Evolutionary conservation across 2,113 vertebrate species (phyloP), one percentile per base, ranked within the genome.

Genomic region (Cyphomyrus plagiostoma): DNA sequence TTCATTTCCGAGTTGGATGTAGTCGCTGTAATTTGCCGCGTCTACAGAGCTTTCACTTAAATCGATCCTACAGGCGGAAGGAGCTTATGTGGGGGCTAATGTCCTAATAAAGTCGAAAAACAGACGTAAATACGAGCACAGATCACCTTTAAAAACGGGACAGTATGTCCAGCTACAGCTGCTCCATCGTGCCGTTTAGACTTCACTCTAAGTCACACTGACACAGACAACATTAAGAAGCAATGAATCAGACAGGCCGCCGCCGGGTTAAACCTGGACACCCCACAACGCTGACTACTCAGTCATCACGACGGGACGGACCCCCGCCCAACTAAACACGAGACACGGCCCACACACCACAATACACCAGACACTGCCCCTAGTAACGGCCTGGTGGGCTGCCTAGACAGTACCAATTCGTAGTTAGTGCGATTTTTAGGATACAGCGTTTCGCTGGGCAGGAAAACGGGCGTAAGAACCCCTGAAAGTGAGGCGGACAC

Each of bases 251-350:
- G 62, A n/a, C 23, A 66, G 62, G 62, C 62, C 62, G 62, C 9
- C n/a, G n/a, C n/a, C n/a, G 62, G n/a, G 62, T 66, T 66, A 66
- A n/a, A n/a, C 62, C 62, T 30, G 62, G 62, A 70, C 62, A 70
- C n/a, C 62, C 62, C 62, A 70, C 62, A 30, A 70, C 9, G n/a
- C 62, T 13, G 62, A 26, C 62, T 26, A 30, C 62, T 52, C 50
- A 87, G 89, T 35, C 52, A 92, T 42, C 88, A 30, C 88, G 35
- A 17, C 35, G 35, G 35, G 11, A 77, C 70, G 35, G 70, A 77
- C 70, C 70, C 74, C 74, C 66, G 66, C 66, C 66, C 66, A 74
- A 74, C 53, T 35, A 74, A 30, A 62, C 56, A 62, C 23, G 7
- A 9, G 56, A 62, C 23, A 23, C 56, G 23, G 56, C 23, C 56